These are phyloP conservation scores for Endomychus coccineus DNA, from an alignment of 2,888 invertebrate genomes.

Conservation along the genomic window DNA sequence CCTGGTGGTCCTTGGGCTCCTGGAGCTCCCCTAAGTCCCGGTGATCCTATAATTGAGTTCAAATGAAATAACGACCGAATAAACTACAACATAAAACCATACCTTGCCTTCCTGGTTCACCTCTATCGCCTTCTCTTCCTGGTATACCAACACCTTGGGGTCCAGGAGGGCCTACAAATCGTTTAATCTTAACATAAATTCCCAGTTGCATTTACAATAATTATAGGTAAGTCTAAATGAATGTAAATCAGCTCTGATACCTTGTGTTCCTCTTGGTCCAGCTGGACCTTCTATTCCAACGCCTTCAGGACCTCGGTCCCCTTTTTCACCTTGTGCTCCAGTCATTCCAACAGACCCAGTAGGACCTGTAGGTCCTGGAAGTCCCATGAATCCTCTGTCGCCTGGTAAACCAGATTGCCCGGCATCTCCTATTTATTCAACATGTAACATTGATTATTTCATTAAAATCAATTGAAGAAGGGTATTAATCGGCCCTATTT, in stretches of 20 bases:
- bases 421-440: conserved; percentile 48
- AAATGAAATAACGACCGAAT: background rate
- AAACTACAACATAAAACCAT: conserved; percentile 18
- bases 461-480: no score
- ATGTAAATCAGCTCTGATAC: conserved; percentile 38
- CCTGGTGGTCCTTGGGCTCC: conserved; percentile 61
- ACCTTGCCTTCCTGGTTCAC: conserved; percentile 69
- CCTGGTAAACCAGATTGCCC: conserved; percentile 60
- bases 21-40: conserved; percentile 49
- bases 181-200: background rate
- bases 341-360: conserved; percentile 53
- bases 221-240: background rate
- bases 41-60: conserved; percentile 21
- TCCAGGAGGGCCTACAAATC: conserved; percentile 56
- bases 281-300: conserved; percentile 65
- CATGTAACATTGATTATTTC: conserved; percentile 3
- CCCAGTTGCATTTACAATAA: background rate
- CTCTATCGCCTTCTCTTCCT: conserved; percentile 70
- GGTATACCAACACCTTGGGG: conserved; percentile 54
- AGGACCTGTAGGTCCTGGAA: conserved; percentile 54
- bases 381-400: conserved; percentile 58
- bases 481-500: no score
- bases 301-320: conserved; percentile 64
- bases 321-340: conserved; percentile 67
- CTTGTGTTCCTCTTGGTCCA: conserved; percentile 63